Percentiles rank a stretch among this genome's conserved stretches.
These are phyloP conservation scores for Rhinogobio ventralis DNA, from an alignment of 2,797 vertebrate genomes.

Conservation along the genomic window DNA sequence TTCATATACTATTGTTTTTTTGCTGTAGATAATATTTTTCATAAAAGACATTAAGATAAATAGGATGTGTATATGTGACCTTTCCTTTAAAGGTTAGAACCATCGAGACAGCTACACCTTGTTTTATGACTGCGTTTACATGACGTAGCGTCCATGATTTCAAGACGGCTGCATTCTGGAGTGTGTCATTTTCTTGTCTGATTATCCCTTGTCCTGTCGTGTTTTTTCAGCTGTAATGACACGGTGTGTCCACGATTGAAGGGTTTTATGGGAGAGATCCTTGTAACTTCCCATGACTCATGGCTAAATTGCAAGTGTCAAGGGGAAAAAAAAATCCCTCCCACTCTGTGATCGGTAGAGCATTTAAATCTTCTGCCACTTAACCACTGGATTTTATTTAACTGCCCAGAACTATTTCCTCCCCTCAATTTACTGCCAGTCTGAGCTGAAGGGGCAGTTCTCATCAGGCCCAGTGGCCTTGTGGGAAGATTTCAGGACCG, in stretches of 20 bases:
- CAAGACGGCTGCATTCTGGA: conserved; percentile 14
- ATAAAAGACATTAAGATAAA: conserved; percentile 5
- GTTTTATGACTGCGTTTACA: conserved; percentile 36
- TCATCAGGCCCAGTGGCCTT: conserved; percentile 55
- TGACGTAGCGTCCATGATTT: conserved; percentile 28
- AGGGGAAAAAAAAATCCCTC: background rate
- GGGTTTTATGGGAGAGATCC: conserved; percentile 18
- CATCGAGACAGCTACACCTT: conserved; percentile 5
- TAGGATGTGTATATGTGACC: background rate
- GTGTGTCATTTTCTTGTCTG: conserved; percentile 39
- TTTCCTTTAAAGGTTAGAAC: conserved; percentile 23
- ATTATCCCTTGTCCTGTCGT: conserved; percentile 11
- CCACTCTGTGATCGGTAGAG: conserved; percentile 22
- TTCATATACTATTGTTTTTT: too few species aligned
- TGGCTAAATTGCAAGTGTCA: conserved; percentile 5
- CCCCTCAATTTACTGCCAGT: conserved; percentile 49
- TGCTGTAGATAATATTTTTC: conserved; percentile 1
- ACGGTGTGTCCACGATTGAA: conserved; percentile 2
- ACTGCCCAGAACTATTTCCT: conserved; percentile 14
- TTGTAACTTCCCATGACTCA: conserved; percentile 38
- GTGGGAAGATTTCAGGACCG: conserved; percentile 36
- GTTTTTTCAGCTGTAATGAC: conserved; percentile 23
- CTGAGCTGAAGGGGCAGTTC: conserved; percentile 43
- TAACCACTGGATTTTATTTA: conserved; percentile 39
- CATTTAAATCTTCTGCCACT: conserved; percentile 43